Percentiles rank a stretch among this genome's conserved stretches.
phyloP scores from a whole-genome alignment of 2,797 vertebrate genomes.

The Schizopygopsis malacanthus region DNA sequence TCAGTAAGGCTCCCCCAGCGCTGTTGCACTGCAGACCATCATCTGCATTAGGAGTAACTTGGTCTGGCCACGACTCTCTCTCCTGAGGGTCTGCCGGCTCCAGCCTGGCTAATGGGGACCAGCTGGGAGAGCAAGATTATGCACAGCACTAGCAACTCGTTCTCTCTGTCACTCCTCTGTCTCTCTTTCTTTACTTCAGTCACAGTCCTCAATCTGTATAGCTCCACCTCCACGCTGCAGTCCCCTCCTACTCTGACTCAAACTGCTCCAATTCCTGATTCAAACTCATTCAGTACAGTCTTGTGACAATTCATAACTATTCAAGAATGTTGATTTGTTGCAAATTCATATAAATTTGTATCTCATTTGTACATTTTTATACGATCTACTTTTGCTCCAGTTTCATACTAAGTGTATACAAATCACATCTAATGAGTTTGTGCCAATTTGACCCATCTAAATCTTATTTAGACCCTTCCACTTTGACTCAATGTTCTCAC shows the following conservation, averaged over 20 bases:
- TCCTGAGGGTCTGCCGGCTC: constrained; percentile 69
- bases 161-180: constrained; percentile 20
- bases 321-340: neutral
- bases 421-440: neutral
- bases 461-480: neutral
- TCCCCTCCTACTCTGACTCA: neutral
- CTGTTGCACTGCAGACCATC: constrained; percentile 69
- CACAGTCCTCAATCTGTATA: neutral
- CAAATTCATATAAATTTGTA: neutral
- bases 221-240: neutral
- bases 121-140: constrained; percentile 70
- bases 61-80: constrained; percentile 65
- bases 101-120: constrained; percentile 77
- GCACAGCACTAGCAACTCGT: constrained; percentile 44
- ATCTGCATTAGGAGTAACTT: constrained; percentile 73
- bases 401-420: neutral
- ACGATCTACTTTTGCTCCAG: neutral
- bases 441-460: neutral
- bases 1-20: constrained; percentile 57
- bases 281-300: neutral
- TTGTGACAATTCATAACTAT: neutral
- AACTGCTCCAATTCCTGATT: neutral
- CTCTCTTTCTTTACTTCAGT: constrained; percentile 59
- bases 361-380: neutral
- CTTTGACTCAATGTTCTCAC: neutral